These are phyloP conservation scores for Dexiosoma caninum DNA, from an alignment of 2,888 invertebrate species.

Conservation along the genomic window DNA sequence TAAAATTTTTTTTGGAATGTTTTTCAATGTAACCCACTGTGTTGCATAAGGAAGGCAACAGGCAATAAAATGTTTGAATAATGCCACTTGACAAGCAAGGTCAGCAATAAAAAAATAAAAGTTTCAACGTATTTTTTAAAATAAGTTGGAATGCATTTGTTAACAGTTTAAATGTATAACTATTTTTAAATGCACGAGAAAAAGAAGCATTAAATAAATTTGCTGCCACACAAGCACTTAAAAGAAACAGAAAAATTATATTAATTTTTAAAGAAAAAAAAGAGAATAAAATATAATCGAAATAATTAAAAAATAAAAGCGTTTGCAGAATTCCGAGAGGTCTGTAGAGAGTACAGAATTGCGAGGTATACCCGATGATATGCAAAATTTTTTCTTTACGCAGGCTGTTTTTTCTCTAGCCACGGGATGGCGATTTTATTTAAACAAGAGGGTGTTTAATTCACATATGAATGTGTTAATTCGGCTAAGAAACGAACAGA, in stretches of 20 bases:
- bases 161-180: neutral
- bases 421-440: no score
- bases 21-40: neutral
- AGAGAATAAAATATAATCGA: no score
- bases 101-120: conserved; percentile 8
- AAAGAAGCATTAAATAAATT: neutral
- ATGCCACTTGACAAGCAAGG: conserved; percentile 40
- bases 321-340: no score
- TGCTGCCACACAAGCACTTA: neutral
- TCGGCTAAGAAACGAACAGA: no score
- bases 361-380: no score
- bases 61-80: neutral
- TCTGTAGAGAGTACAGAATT: no score
- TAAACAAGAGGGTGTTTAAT: no score
- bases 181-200: neutral
- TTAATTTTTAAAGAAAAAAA: neutral
- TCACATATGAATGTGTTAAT: no score
- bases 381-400: no score
- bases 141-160: neutral
- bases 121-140: neutral
- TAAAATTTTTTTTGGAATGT: neutral
- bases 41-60: neutral
- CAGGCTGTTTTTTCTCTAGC: no score
- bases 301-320: no score
- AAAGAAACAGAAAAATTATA: neutral